A percentile compares a stretch with the other conserved stretches of the same genome.
Conservation (phyloP, 2,797 vertebrate species). For the Pitangus sulphuratus region DNA sequence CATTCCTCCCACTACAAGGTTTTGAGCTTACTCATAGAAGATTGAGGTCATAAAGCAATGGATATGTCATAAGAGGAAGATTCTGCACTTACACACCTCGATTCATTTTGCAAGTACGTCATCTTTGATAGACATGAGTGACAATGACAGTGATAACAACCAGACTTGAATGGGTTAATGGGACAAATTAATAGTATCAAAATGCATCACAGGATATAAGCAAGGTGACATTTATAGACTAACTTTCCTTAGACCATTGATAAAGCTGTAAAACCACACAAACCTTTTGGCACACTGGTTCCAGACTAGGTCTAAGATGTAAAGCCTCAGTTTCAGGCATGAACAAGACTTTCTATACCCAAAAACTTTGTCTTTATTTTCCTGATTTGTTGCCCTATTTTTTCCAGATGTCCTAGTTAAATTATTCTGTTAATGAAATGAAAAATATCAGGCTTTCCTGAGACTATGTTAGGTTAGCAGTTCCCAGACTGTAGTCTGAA, state of each 20-base stretch:
- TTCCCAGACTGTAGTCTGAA: neutral
- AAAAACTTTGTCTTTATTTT: neutral
- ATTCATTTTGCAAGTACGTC: neutral
- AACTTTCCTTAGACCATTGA: neutral
- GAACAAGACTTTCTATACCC: neutral
- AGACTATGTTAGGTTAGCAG: neutral
- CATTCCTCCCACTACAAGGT: neutral
- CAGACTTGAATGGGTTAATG: neutral
- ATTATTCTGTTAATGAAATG: neutral
- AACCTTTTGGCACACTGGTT: neutral
- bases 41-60: neutral
- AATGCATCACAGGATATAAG: neutral
- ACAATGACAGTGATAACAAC: neutral
- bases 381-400: neutral
- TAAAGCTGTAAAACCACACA: neutral
- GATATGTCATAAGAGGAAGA: neutral
- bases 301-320: neutral
- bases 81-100: neutral
- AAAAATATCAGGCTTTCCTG: neutral
- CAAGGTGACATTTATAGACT: neutral
- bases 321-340: neutral
- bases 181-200: neutral
- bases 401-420: neutral
- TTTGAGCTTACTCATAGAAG: neutral
- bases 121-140: neutral